Percentiles rank a stretch among this genome's conserved stretches.
phyloP scores from a whole-genome alignment of 2,888 invertebrate genomes.

The Philopedon plagiatum region DNA sequence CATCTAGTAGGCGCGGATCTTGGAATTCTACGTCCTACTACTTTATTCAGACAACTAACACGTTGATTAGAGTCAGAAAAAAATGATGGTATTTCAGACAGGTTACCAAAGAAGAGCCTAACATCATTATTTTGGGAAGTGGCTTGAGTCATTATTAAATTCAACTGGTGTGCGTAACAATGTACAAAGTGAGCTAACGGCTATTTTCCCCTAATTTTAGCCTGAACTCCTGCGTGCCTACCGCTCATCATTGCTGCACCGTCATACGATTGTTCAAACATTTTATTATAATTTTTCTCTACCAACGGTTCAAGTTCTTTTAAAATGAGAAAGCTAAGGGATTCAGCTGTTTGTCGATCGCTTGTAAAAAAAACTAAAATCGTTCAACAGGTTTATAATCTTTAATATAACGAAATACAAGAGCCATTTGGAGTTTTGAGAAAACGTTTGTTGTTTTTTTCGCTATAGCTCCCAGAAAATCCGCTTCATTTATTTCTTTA shows the following conservation, averaged over 20 bases:
- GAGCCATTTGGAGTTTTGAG: constrained; percentile 17
- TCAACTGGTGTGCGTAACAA: constrained; percentile 23
- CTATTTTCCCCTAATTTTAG: constrained; percentile 7
- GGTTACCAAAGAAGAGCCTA: constrained; percentile 2
- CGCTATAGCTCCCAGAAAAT: neutral
- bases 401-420: constrained; percentile 23
- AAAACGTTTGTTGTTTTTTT: constrained; percentile 7
- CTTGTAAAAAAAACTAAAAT: constrained; percentile 29
- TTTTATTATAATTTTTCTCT: neutral
- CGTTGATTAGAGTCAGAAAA: constrained; percentile 17
- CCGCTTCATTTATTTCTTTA: neutral
- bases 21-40: constrained; percentile 6
- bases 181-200: constrained; percentile 13
- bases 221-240: neutral
- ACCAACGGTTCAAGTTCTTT: neutral
- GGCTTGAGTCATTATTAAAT: constrained; percentile 34
- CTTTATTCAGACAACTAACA: neutral
- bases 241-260: constrained; percentile 22
- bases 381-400: constrained; percentile 27
- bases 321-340: neutral
- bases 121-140: neutral
- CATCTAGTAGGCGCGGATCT: constrained; percentile 6
- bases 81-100: constrained; percentile 2
- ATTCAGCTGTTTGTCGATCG: neutral
- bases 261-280: constrained; percentile 24